These are phyloP conservation scores for Phataginus tricuspis DNA, from an alignment of 2,797 vertebrate species.

Conservation along the genomic window DNA sequence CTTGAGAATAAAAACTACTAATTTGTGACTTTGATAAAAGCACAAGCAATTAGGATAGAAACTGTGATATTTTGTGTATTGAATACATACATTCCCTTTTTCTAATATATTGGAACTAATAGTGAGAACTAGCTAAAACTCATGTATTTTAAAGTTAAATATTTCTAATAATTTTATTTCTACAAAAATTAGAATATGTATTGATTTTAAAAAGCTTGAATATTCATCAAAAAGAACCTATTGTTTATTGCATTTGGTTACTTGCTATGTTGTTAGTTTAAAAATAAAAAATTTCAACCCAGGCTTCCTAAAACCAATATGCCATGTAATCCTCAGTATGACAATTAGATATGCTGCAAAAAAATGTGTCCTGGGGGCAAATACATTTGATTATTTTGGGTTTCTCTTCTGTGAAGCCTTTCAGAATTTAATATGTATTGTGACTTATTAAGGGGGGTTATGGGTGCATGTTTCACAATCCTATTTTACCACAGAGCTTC, in stretches of 20 bases:
- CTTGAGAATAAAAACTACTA: constrained; percentile 69
- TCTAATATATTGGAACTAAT: not conserved
- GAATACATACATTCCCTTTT: not conserved
- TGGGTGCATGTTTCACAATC: not conserved
- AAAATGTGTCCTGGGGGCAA: not conserved
- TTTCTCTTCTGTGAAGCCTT: not conserved
- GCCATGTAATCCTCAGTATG: not conserved
- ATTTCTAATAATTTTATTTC: constrained; percentile 18
- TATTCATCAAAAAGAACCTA: not conserved
- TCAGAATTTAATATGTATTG: not conserved
- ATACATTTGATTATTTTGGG: not conserved
- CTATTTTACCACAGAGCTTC: not conserved
- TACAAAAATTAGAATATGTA: constrained; percentile 16
- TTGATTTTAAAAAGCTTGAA: constrained; percentile 23
- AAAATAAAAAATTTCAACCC: not conserved
- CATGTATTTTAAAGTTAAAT: not conserved
- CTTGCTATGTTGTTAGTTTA: not conserved
- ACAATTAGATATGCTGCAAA: not conserved
- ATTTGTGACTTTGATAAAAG: constrained; percentile 70
- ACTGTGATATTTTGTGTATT: constrained; percentile 32
- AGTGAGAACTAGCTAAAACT: not conserved
- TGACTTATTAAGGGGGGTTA: not conserved
- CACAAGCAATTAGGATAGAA: constrained; percentile 39
- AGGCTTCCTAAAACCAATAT: not conserved
- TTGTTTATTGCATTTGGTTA: not conserved